Evolutionary conservation across 2,797 vertebrate species (phyloP).

Genomic region (Galaxias olidus): DNA sequence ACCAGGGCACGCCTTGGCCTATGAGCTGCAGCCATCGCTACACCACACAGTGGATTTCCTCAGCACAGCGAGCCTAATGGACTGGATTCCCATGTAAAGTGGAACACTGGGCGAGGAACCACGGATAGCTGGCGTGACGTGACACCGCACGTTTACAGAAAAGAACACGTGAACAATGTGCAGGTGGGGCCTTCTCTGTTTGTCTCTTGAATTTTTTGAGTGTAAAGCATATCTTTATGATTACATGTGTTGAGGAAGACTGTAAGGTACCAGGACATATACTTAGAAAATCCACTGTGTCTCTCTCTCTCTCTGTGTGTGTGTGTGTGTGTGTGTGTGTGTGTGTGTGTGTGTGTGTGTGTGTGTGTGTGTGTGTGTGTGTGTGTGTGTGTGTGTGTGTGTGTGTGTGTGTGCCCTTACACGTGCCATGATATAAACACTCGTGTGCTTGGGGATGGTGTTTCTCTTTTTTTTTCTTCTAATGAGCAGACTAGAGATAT

Average conservation of each 20-base stretch:
- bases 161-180: no score
- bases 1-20: no score
- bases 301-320: not conserved
- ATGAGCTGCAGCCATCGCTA: no score
- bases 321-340: not conserved
- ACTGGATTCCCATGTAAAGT: constrained; percentile 17
- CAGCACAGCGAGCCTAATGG: constrained; percentile 1
- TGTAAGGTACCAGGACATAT: no score
- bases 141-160: no score
- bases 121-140: not conserved
- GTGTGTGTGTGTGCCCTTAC: constrained; percentile 17
- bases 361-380: constrained; percentile 4
- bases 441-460: not conserved
- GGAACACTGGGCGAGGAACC: not conserved
- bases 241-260: no score
- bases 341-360: constrained; percentile 4
- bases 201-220: no score
- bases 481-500: constrained; percentile 60
- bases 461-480: constrained; percentile 40
- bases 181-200: no score
- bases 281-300: not conserved
- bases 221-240: no score
- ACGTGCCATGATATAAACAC: no score
- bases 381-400: not conserved
- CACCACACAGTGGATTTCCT: constrained; percentile 20